Evolutionary conservation across 2,888 invertebrate species (phyloP).

Genomic region (Noctua janthina): DNA sequence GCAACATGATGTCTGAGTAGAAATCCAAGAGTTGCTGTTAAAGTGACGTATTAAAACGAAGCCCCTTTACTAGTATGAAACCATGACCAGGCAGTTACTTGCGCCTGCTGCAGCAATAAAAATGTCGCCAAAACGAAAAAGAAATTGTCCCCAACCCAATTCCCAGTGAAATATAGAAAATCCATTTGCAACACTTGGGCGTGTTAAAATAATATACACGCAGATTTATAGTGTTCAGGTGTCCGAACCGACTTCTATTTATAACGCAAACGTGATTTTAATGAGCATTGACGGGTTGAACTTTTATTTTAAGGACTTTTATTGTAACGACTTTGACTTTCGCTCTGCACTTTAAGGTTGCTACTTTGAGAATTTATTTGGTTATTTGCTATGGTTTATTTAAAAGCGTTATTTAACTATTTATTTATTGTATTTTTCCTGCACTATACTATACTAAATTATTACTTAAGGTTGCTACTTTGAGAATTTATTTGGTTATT

Average conservation of each 20-base stretch:
- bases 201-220: constrained; percentile 69
- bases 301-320: constrained; percentile 68
- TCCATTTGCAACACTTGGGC: constrained; percentile 62
- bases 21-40: not conserved
- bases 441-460: too few species aligned
- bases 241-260: constrained; percentile 72
- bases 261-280: constrained; percentile 73
- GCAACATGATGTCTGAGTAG: not conserved
- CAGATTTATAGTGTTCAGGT: constrained; percentile 78
- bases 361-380: constrained; percentile 22
- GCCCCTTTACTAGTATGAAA: not conserved
- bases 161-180: constrained; percentile 50
- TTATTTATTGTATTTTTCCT: not conserved
- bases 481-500: constrained; percentile 16
- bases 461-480: constrained; percentile 40
- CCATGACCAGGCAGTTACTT: not conserved
- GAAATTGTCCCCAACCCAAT: not conserved
- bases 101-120: constrained; percentile 7
- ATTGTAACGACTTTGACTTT: constrained; percentile 58
- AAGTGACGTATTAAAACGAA: not conserved
- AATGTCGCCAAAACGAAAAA: constrained; percentile 25
- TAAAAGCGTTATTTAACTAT: not conserved
- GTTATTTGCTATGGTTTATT: constrained; percentile 5
- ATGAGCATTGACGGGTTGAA: constrained; percentile 71
- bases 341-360: constrained; percentile 59